These are phyloP conservation scores for Orthonychiurus folsomi DNA, from an alignment of 2,888 invertebrate species.

Conservation along the genomic window DNA sequence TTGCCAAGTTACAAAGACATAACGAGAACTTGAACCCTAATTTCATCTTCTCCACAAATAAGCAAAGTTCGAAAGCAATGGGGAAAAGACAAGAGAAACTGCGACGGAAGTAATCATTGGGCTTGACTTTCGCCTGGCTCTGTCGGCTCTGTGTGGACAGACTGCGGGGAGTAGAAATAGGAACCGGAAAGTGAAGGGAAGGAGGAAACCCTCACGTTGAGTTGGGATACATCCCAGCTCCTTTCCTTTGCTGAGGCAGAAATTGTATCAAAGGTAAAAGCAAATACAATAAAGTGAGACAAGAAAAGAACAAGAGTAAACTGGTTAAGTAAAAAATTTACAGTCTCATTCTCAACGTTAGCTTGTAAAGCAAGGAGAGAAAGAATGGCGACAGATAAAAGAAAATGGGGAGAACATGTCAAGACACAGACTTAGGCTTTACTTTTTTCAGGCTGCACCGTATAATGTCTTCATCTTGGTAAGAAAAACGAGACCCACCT, in stretches of 20 bases:
- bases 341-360: neutral
- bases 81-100: neutral
- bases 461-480: neutral
- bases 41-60: neutral
- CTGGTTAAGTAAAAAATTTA: constrained; percentile 1
- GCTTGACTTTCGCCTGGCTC: neutral
- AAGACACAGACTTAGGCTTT: neutral
- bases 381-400: neutral
- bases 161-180: too few species aligned
- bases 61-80: neutral
- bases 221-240: too few species aligned
- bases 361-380: neutral
- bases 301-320: constrained; percentile 1
- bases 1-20: too few species aligned
- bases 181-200: neutral
- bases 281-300: constrained; percentile 1
- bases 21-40: neutral
- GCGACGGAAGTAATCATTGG: neutral
- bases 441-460: neutral
- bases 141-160: too few species aligned
- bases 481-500: neutral
- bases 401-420: neutral
- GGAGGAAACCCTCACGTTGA: neutral
- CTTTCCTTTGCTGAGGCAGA: neutral
- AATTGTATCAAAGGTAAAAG: constrained; percentile 1